Evolutionary conservation across 2,888 invertebrate species (phyloP), one percentile per base, ranked within the genome.

Genomic region (Dendrolimus houi): DNA sequence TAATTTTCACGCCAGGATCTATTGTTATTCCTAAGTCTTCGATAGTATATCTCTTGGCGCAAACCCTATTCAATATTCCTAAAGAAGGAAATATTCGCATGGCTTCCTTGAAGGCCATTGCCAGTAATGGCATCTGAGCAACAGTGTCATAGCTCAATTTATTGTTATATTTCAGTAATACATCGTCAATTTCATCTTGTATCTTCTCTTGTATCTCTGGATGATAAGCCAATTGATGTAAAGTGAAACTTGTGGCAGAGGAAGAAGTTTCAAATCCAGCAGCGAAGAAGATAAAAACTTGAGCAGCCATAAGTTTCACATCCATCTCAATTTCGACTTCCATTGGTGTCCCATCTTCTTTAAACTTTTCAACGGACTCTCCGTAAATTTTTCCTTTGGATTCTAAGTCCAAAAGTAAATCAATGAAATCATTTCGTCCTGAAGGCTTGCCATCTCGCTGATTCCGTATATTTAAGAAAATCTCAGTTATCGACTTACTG

Each of bases 231-330:
- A 91, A 71, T 59, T 83, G 74, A 58, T 87, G 84, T 14, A 87
- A 66, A 10, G 76, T 72, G 56, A 69, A 85, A 58, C 85, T 85
- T 1, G 87, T 80, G 2, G 85, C 77, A 0, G 84, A 83, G 0
- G 91, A 86, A 0, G 88, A 86, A 0, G 91, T 89, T 63, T 90
- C 89, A 52, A 85, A 90, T 3, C 91, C 91, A n/a, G 88, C 91
- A 8, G 72, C 77, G 42, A 87, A 86, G 64, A 86, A 86, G 10
- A 85, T 62, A 17, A 81, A 81, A 7, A 81, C 74, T 64, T 85
- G 85, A 6, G 85, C 81, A 2, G 66, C 74, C 62, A 85, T 68
- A 53, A 70, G 66, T 13, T 64, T 57, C 1, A 72, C 60, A 54
- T 76, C 74, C 69, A 84, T 69, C 41, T 82, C 77, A 67, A 82